Conservation (phyloP, 2,113 vertebrate genomes). For the Melanostigma gelatinosum region DNA sequence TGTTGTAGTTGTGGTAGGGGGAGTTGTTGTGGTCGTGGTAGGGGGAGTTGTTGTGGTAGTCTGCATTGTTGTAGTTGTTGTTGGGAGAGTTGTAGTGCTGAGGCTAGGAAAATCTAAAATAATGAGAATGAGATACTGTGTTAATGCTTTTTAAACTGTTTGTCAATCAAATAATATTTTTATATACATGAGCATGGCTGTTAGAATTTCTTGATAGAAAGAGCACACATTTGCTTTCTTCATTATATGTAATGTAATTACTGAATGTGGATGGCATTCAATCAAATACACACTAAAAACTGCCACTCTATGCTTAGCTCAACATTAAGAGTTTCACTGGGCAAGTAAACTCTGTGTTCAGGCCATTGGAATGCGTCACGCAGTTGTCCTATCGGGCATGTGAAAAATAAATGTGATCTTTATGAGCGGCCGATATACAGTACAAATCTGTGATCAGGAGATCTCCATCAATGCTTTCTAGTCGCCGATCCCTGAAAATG, state of each 20-base stretch:
- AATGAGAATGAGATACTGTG: neutral
- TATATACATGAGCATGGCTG: neutral
- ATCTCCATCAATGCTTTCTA: neutral
- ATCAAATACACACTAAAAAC: neutral
- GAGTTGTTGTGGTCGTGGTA: neutral
- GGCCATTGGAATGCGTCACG: neutral
- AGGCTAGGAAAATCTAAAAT: neutral
- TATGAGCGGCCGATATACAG: neutral
- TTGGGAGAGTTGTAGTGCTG: neutral
- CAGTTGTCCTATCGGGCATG: neutral
- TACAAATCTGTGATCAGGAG: neutral
- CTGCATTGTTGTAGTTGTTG: fast-evolving
- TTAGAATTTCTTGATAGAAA: neutral
- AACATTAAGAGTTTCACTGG: no score
- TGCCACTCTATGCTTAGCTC: neutral
- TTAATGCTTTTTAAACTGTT: neutral
- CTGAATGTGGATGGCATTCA: neutral
- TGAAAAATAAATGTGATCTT: neutral
- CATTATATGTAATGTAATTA: neutral
- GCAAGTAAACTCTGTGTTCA: no score
- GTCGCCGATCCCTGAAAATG: neutral
- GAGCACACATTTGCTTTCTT: neutral
- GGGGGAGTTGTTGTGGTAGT: neutral
- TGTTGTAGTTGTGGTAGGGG: neutral
- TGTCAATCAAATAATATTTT: neutral